Base-by-base conservation (phyloP, 1,140 invertebrate species). In the Pseudomyrmex dendroicus region DNA sequence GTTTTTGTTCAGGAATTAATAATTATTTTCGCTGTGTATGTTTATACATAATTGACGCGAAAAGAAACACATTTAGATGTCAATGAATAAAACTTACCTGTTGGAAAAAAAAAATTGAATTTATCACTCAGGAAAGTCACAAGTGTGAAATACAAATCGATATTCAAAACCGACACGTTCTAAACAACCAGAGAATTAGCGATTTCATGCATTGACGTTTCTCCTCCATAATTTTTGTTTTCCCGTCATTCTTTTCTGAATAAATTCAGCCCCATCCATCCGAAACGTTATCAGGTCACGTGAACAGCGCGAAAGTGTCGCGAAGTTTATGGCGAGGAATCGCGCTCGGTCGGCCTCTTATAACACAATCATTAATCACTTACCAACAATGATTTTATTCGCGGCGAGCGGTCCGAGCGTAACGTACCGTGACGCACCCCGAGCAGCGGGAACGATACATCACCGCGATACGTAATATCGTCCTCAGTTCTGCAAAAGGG, bases 351-450 rank as follows among this genome's bases (percentile, higher is more conserved):
- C 84, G 67, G 56, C 80, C 84, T 72, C 90, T 88, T 88, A 84
- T 89, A 85, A 86, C 86, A 70, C 83, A 82, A 84, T 88, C 90
- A 90, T 91, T 85, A 90, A 91, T 91, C 90, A 91, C 86, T 88
- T 89, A 89, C 84, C 86, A 92, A 91, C 87, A 91, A 93, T 92
- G 90, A 92, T 93, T 92, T 92, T 91, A 93, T 92, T 89, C 88
- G 86, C 90, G 89, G 89, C 85, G 84, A 89, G 91, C 89, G 86
- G 85, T 86, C 86, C 78, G 84, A 73, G 86, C 86, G 87, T 90
- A 91, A 89, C 88, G 89, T 87, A 90, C 85, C 84, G 86, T 90
- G 86, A 91, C 89, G 89, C 73, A 88, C 77, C 73, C 86, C 74
- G 84, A 83, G 72, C 87, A 72, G 73, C 59, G 82, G 82, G 82